Percentiles rank a stretch among this genome's conserved stretches.
Conservation (phyloP, 2,797 vertebrate genomes). For the Neosilurus mollespiculum region DNA sequence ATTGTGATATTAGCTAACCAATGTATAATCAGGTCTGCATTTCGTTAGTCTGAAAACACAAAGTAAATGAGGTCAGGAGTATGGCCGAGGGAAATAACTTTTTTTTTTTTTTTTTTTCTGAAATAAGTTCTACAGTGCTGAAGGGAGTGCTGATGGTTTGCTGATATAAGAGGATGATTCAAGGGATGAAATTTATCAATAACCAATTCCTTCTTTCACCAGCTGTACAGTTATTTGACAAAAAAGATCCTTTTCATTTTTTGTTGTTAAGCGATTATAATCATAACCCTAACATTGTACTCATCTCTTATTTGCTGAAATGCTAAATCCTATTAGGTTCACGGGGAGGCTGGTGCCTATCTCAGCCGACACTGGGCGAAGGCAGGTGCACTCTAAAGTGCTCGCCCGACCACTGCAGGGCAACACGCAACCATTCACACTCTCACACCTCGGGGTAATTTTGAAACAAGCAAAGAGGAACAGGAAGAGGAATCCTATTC, state of each 20-base stretch:
- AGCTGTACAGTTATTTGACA: neutral
- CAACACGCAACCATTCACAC: no score
- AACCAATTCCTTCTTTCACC: neutral
- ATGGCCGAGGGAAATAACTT: constrained; percentile 35
- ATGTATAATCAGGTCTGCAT: constrained; percentile 6
- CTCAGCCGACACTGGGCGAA: no score
- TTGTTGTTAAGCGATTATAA: neutral
- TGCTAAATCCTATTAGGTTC: no score
- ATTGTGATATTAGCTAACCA: constrained; percentile 17
- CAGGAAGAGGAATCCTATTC: no score
- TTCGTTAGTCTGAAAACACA: constrained; percentile 29
- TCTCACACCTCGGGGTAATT: no score
- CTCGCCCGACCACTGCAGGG: no score
- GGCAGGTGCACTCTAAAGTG: no score
- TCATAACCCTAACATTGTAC: neutral
- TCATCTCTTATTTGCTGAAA: no score
- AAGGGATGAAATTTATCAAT: neutral
- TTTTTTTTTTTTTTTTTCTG: neutral
- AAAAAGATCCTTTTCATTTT: neutral
- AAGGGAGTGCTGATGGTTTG: neutral
- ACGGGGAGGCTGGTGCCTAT: no score
- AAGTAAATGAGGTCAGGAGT: constrained; percentile 49
- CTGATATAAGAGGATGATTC: neutral
- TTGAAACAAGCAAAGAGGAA: no score
- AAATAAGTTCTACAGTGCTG: neutral